Base-by-base conservation (phyloP, 2,797 vertebrate species). In the Siniperca undulata region DNA sequence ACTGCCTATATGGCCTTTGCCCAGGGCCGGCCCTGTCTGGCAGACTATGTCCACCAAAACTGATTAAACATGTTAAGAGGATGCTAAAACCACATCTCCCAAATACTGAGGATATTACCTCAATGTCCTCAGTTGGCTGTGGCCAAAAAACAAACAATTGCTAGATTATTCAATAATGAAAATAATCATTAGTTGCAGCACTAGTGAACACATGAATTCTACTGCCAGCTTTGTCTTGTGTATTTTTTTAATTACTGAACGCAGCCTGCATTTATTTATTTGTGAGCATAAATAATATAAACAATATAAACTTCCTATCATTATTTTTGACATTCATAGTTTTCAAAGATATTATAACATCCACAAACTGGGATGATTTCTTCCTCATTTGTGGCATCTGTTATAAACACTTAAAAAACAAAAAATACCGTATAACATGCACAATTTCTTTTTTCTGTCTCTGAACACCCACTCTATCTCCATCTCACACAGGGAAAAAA, bases 271-370 rank as follows among this genome's bases (percentile, higher is more conserved):
- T 61, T 56, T 67, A 46, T 69, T 81, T 59, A 65, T 61, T 73
- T 65, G 42, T 46, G 60, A 71, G 40, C n/a, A 65, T 22, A 60
- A 61, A 66, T 48, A 48, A 55, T 30, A 69, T 4, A 44, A 66
- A 38, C 52, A 70, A 24, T 59, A 62, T 42, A 58, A 71, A 68
- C 14, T 42, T 70, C 10, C n/a, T 24, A 36, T 73, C 52, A 76
- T 80, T 77, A 77, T 78, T 77, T 82, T 78, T 81, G 73, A 77
- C 68, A 58, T 55, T 36, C 4, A 46, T 11, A 62, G 44, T 77
- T 81, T 83, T 67, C n/a, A 67, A 40, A 65, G 30, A 48, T 71
- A 22, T 74, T 55, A 22, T 19, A 53, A 5, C 7, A n/a, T 42
- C 46, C 53, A 17, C 10, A 17, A 24, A 38, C 42, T 52, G 13